These are phyloP conservation scores for Champsocephalus gunnari DNA, from an alignment of 2,797 vertebrate species.

Conservation along the genomic window DNA sequence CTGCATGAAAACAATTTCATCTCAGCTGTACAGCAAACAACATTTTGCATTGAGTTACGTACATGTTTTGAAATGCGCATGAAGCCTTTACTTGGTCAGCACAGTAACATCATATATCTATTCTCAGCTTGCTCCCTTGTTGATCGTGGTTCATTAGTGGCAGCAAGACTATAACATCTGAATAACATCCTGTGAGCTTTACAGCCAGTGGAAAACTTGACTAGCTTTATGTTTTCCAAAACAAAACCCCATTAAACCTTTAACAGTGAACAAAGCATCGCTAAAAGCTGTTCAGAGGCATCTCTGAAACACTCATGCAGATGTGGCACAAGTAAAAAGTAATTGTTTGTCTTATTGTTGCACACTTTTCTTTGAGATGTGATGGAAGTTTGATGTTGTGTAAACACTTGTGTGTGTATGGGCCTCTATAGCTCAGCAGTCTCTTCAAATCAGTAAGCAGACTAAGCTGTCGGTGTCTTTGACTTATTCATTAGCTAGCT, in stretches of 20 bases:
- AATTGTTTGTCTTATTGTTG: conserved; percentile 45
- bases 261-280: not conserved
- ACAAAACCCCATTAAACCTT: conserved; percentile 32
- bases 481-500: conserved; percentile 74
- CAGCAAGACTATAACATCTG: conserved; percentile 18
- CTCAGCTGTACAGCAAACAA: conserved; percentile 40
- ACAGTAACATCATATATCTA: conserved; percentile 18
- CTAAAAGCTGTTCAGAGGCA: conserved; percentile 9
- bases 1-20: conserved; percentile 38
- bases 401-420: conserved; percentile 22
- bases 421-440: conserved; percentile 40
- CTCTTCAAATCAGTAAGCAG: conserved; percentile 41
- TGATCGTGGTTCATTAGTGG: conserved; percentile 36
- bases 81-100: conserved; percentile 40
- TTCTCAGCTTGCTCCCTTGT: conserved; percentile 32
- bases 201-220: conserved; percentile 10
- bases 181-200: conserved; percentile 7
- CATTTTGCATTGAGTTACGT: conserved; percentile 31
- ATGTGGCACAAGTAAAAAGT: conserved; percentile 54
- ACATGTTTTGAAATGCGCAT: conserved; percentile 43
- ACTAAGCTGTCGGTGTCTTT: conserved; percentile 46
- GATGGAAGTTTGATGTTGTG: conserved; percentile 57
- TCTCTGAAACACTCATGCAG: conserved; percentile 33
- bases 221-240: conserved; percentile 29
- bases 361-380: conserved; percentile 56